Base-by-base conservation (phyloP, 2,113 vertebrate species). In the Chaetorhynchus papuensis region DNA sequence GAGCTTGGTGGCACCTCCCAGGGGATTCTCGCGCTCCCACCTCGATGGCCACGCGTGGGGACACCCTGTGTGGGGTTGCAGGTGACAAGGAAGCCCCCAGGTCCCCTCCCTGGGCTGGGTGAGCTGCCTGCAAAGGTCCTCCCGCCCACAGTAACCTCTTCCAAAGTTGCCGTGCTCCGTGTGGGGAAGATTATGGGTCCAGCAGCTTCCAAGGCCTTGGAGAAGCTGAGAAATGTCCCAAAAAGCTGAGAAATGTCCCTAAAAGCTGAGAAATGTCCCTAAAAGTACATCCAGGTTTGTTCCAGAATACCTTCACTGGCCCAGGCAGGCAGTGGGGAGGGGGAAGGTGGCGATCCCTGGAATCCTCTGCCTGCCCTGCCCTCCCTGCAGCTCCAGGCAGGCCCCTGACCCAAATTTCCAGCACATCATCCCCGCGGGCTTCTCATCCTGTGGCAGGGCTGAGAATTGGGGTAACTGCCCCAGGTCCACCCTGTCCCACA, bases 321-420 rank as follows among this genome's bases (percentile, higher is more conserved):
- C 63, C 15, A 56, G 8, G 17, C 49, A 24, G 31, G 52, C 35
- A 33, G n/a, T n/a, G 16, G 10, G 47, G 33, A 61, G 11, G 33
- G 26, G 60, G 26, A 56, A 60, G 18, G 7, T 50, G 28, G 2
- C 0, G 0, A 33, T 64, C 19, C 15, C 57, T 2, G 2, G 20
- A 7, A 8, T 7, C 4, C 8, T 59, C 27, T 79, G 39, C 44
- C 49, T 39, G 53, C 22, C 18, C 27, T 84, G 24, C 24, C 24
- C 22, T 68, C 59, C 30, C 42, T 50, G 28, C 72, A 89, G 47
- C 35, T 66, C 49, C 86, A 47, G 44, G 20, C 14, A 52, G 66
- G 53, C 9, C 5, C 71, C 42, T 14, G 11, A 31, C 2, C 31
- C 41, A 30, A 3, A 1, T 30, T 24, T 9, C 57, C 57, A 47